Percentiles rank a stretch among this genome's conserved stretches.
These are phyloP conservation scores for Gandaritis pyraliata DNA, from an alignment of 2,888 invertebrate species.

Conservation along the genomic window DNA sequence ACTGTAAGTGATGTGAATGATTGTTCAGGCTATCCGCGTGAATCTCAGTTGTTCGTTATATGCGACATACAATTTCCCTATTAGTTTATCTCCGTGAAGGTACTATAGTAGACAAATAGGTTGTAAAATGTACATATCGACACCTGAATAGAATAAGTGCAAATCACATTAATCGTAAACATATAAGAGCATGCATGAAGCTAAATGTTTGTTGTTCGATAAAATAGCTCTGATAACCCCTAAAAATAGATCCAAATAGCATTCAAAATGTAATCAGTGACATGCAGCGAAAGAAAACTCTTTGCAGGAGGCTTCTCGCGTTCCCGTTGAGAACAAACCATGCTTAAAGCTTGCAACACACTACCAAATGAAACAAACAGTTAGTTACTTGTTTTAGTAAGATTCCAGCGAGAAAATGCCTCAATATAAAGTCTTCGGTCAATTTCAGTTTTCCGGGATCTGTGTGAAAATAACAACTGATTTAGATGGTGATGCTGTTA, in stretches of 20 bases:
- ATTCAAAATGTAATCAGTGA: neutral
- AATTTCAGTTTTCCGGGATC: constrained; percentile 85
- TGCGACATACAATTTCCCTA: too few species aligned
- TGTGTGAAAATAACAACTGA: constrained; percentile 50
- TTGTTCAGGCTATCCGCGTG: too few species aligned
- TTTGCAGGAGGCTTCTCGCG: neutral
- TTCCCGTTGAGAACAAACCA: neutral
- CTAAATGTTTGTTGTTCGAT: too few species aligned
- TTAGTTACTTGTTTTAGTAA: constrained; percentile 88
- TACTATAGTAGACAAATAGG: too few species aligned
- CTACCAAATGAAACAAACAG: constrained; percentile 31
- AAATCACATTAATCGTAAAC: too few species aligned
- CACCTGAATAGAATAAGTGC: too few species aligned
- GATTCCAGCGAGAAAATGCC: constrained; percentile 95
- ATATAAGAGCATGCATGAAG: too few species aligned
- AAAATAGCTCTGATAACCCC: too few species aligned
- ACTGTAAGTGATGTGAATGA: too few species aligned
- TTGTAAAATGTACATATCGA: too few species aligned
- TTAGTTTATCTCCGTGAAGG: too few species aligned
- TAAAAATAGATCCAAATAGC: neutral
- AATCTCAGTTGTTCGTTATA: too few species aligned
- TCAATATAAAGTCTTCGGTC: constrained; percentile 93
- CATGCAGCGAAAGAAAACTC: neutral
- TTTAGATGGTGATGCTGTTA: constrained; percentile 30
- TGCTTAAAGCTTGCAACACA: constrained; percentile 11